phyloP scores from a whole-genome alignment of 2,888 invertebrate genomes.

The Smittia aterrima region DNA sequence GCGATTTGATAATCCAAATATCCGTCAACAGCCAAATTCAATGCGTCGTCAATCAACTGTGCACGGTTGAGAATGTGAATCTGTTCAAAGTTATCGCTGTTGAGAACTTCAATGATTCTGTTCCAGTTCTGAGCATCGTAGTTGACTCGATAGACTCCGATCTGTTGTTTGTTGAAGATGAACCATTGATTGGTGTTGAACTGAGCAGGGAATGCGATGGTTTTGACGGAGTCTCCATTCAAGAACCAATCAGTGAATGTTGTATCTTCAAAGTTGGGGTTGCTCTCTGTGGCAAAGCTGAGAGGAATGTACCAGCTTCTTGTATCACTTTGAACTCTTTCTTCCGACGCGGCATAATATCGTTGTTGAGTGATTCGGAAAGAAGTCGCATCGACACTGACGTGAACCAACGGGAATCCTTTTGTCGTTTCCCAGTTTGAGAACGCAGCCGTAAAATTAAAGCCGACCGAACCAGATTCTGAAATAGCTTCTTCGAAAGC shows the following conservation, averaged over 20 bases:
- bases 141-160: conserved; percentile 39
- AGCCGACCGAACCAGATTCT: background rate
- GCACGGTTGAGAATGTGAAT: conserved; percentile 60
- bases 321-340: background rate
- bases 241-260: background rate
- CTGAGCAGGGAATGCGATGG: background rate
- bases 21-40: conserved; percentile 60
- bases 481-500: conserved; percentile 2
- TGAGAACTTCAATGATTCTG: background rate
- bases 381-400: conserved; percentile 54
- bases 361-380: conserved; percentile 15
- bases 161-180: conserved; percentile 40
- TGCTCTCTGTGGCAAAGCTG: background rate
- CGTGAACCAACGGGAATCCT: conserved; percentile 70
- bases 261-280: conserved; percentile 2
- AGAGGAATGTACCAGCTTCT: conserved; percentile 17
- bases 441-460: background rate
- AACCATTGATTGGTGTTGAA: conserved; percentile 31
- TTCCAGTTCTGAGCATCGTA: conserved; percentile 37
- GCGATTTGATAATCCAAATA: conserved; percentile 54
- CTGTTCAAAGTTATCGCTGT: conserved; percentile 20
- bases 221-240: background rate
- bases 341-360: background rate
- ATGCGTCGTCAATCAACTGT: conserved; percentile 68
- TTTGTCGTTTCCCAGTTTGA: conserved; percentile 66